Evolutionary conservation across 2,888 invertebrate species (phyloP).

Genomic region (Bombyx huttoni): DNA sequence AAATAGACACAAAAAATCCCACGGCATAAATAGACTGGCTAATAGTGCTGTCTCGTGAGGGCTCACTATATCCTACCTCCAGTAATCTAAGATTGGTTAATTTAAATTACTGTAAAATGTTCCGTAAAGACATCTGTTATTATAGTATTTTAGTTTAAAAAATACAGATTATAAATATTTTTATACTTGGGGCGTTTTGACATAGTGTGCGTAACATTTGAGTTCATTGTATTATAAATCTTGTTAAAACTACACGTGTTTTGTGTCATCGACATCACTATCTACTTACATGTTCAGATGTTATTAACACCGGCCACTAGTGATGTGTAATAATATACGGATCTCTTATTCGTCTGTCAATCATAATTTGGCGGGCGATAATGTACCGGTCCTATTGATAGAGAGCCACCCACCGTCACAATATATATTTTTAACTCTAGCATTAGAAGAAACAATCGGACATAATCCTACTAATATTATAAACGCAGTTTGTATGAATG

Average conservation of each 20-base stretch:
- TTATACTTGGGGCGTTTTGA: not conserved
- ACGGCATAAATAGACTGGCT: no score
- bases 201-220: not conserved
- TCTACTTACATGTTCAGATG: not conserved
- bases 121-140: not conserved
- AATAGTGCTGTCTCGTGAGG: no score
- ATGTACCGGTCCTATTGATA: not conserved
- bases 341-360: not conserved
- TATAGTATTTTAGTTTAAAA: not conserved
- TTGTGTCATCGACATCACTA: conserved; percentile 15
- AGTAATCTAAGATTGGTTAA: no score
- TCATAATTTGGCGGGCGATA: not conserved
- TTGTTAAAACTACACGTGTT: conserved; percentile 12
- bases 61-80: no score
- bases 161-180: not conserved
- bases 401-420: not conserved
- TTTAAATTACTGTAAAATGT: no score
- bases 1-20: no score
- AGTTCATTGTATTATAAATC: conserved; percentile 6
- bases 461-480: no score
- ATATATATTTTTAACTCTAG: no score
- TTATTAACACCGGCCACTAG: not conserved
- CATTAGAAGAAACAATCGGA: no score
- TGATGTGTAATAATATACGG: conserved; percentile 6
- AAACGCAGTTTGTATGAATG: no score